Evolutionary conservation across 2,113 vertebrate species (phyloP), one percentile per base, ranked within the genome.

Genomic region (Ailurus styani): DNA sequence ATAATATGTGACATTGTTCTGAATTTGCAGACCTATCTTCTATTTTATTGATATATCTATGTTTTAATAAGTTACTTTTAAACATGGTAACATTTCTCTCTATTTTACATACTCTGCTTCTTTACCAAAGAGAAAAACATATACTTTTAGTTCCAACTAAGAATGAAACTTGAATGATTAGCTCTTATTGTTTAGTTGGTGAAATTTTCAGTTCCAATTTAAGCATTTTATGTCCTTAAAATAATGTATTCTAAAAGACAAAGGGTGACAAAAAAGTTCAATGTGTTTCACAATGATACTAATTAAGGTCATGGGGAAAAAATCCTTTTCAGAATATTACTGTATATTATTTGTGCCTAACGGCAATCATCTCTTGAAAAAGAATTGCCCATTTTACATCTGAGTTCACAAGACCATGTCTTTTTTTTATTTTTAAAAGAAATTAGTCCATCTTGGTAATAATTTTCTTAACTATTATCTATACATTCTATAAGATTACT

Each of bases 61-160:
- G 20, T 23, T 95, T 97, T 97, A 52, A 98, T 87, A 29, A 72
- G 97, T 96, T 78, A 95, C 96, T 98, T 98, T 87, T 79, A 97
- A 96, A 94, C 50, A 96, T 98, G 70, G 87, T 29, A 54, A 50
- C 11, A 66, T 52, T 96, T 90, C 31, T 95, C 90, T 95, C 87
- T 77, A 89, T 62, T 83, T 89, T 93, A 87, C 93, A 78, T 83
- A 82, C 82, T 20, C 1, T 97, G 73, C 29, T 96, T 91, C 79
- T 85, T 97, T 73, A 82, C 0, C 23, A 82, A 84, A 85, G 57
- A 42, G 18, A 94, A 95, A 81, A 82, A 90, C 42, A 98, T 73
- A n/a, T 86, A 64, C 37, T 72, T 86, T n/a, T 62, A 98, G 87
- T n/a, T 98, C 3, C 25, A 98, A 95, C 50, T 40, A 91, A 54